Base-by-base conservation (phyloP, 2,888 invertebrate genomes). In the Euphydryas editha region DNA sequence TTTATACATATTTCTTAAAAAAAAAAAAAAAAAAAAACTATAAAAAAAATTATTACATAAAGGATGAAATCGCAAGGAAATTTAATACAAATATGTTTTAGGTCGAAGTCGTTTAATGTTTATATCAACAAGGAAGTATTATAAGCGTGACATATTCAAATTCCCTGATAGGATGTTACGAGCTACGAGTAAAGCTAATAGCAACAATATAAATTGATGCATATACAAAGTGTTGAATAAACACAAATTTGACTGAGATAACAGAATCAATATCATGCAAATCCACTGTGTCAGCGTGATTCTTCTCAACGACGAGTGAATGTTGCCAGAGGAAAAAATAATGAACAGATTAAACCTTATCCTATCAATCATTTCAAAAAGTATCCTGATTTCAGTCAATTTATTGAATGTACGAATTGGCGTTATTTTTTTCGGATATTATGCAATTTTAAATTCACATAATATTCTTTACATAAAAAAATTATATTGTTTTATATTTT, bases 251-350 rank as follows among this genome's bases (percentile, higher is more conserved):
- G 42, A 36, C 55, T 36, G 56, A 20, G 24, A 56, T 30, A 3
- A 49, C 13, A 21, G 17, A 59, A 64, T 64, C 59, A 59, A 64
- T 64, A 54, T 42, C 54, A 58, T 58, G 56, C 49, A 49, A 57
- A 54, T 59, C 13, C 17, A 21, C 51, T 11, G 10, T 37, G 54
- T 59, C 59, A 64, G 44, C 59, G 44, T 64, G 59, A 64, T 30
- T 54, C 42, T 30, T 54, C 59, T 54, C 13, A 20, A 18, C 13
- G 30, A 54, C 18, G 49, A 21, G n/a, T 47, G 15, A 58, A n/a
- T 13, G 51, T 47, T 47, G 47, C 20, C 47, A 21, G 47, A 2
- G 13, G 18, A 47, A 47, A 47, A 18, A 47, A 47, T 47, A 51
- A 44, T 30, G 63, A 18, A 42, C 42, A 42, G 37, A 20, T 24